These are phyloP conservation scores for Charaxes varanes DNA, from an alignment of 1,140 invertebrate species.

Conservation along the genomic window DNA sequence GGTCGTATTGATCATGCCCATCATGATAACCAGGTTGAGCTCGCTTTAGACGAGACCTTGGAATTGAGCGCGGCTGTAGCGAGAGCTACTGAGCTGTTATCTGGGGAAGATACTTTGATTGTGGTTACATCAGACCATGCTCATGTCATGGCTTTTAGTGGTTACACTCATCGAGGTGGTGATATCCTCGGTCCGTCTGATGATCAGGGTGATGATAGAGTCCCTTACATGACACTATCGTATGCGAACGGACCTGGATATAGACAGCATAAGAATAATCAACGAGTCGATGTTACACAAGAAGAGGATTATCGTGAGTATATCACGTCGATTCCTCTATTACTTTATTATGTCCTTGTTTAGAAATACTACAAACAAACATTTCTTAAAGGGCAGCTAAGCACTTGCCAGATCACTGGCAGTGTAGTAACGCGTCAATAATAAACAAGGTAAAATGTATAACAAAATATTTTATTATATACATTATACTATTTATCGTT, in stretches of 20 bases:
- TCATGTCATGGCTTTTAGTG: slow-evolving; percentile 78
- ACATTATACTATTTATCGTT: too few species aligned
- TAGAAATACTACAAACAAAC: too few species aligned
- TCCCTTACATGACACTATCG: slow-evolving; percentile 82
- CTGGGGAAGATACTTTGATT: slow-evolving; percentile 77
- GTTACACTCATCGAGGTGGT: slow-evolving; percentile 77
- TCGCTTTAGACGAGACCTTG: slow-evolving; percentile 78
- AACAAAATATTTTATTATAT: too few species aligned
- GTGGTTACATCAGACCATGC: slow-evolving; percentile 83
- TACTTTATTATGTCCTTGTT: too few species aligned
- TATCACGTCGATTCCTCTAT: too few species aligned
- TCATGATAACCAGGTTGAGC: slow-evolving; percentile 81
- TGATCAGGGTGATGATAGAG: slow-evolving; percentile 41
- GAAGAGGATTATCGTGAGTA: slow-evolving; percentile 59
- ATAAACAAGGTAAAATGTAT: too few species aligned
- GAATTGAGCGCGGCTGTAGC: slow-evolving; percentile 74
- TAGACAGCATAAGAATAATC: slow-evolving; percentile 35
- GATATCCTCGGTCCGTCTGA: slow-evolving; percentile 73
- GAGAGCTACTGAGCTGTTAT: slow-evolving; percentile 9
- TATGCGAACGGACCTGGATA: slow-evolving; percentile 86
- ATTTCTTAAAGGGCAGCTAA: too few species aligned
- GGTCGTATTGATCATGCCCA: slow-evolving; percentile 89
- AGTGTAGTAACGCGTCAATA: too few species aligned
- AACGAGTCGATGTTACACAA: slow-evolving; percentile 53
- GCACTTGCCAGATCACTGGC: too few species aligned